These are phyloP conservation scores for Machimus atricapillus DNA, from an alignment of 2,888 invertebrate genomes.

Conservation along the genomic window DNA sequence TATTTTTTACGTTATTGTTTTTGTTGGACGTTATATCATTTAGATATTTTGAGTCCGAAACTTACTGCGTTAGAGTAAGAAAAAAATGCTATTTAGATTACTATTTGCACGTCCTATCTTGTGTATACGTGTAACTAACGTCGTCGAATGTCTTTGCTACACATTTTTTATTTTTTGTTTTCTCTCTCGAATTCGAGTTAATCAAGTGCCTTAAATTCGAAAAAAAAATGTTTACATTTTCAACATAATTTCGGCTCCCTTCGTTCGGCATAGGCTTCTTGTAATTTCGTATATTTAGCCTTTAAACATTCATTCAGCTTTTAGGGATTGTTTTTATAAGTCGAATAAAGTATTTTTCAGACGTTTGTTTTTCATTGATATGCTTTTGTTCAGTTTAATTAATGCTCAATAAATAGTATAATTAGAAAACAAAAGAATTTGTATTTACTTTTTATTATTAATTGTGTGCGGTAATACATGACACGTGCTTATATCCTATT, in stretches of 20 bases:
- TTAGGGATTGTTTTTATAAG: slow-evolving; percentile 14
- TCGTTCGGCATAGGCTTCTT: background rate
- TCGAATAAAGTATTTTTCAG: background rate
- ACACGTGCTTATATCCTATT: background rate
- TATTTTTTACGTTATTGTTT: slow-evolving; percentile 19
- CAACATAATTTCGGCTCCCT: background rate
- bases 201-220: slow-evolving; percentile 7
- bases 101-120: background rate
- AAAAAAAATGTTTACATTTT: background rate
- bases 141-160: background rate
- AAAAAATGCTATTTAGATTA: background rate
- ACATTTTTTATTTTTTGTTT: background rate
- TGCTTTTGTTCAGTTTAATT: background rate
- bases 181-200: background rate
- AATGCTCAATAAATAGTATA: background rate
- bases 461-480: background rate
- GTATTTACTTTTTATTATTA: background rate
- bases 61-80: background rate
- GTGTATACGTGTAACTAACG: background rate
- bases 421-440: background rate
- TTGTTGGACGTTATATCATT: background rate
- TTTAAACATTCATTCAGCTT: background rate
- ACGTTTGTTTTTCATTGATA: background rate
- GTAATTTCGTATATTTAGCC: background rate
- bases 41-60: background rate